Evolutionary conservation across 2,797 vertebrate species (phyloP).

Genomic region (Allenopithecus nigroviridis): DNA sequence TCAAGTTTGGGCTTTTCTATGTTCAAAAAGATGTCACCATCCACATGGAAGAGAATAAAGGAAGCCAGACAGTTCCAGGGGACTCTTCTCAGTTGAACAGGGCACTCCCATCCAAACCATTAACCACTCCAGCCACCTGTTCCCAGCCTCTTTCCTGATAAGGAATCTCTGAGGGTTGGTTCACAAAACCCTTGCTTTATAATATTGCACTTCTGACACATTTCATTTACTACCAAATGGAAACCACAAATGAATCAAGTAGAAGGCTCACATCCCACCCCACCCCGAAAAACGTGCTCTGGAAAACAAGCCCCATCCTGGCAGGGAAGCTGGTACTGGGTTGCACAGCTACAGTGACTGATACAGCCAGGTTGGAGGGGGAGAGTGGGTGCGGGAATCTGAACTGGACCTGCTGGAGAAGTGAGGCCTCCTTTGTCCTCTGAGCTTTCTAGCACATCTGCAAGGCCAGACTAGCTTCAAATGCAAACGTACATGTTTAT

Average conservation of each 20-base stretch:
- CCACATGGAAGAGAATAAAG: neutral
- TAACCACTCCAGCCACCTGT: rapidly evolving
- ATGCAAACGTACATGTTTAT: neutral
- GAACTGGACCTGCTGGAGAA: neutral
- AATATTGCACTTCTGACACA: neutral
- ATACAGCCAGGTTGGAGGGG: neutral
- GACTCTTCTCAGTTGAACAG: neutral
- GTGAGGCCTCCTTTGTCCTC: constrained; percentile 21
- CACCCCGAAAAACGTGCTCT: neutral
- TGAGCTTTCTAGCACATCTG: neutral
- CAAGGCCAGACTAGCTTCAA: neutral
- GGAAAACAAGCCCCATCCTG: neutral
- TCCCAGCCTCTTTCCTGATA: neutral
- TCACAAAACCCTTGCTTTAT: neutral
- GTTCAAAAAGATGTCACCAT: neutral
- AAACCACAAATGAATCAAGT: neutral
- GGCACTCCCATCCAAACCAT: neutral
- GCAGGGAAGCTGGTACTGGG: constrained; percentile 35
- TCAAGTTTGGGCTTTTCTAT: neutral
- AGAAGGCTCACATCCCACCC: neutral
- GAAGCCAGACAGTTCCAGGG: neutral
- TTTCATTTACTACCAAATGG: neutral
- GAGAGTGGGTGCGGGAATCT: neutral
- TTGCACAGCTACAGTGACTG: neutral
- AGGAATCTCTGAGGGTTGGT: neutral